A percentile compares a stretch with the other conserved stretches of the same genome.
Evolutionary conservation across 2,113 vertebrate genomes (phyloP).

Genomic region (Rhynchopsitta pachyrhyncha): DNA sequence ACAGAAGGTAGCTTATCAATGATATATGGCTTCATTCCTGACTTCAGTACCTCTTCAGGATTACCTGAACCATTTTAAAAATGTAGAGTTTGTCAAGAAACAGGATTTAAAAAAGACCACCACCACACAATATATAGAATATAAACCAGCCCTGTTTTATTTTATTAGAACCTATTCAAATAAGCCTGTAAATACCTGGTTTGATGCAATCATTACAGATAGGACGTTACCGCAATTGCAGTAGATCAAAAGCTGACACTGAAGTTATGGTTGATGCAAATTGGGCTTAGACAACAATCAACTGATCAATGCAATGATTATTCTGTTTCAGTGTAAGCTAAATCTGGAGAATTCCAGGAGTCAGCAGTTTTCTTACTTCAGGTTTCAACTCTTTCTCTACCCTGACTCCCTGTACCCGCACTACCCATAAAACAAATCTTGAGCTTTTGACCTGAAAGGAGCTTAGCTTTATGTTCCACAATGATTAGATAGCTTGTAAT

Average conservation of each 20-base stretch:
- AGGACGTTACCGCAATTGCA: background rate
- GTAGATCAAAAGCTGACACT: background rate
- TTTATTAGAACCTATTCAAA: background rate
- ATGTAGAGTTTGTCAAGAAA: background rate
- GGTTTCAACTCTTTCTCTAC: background rate
- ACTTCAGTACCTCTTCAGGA: background rate
- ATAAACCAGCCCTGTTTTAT: background rate
- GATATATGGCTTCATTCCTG: background rate
- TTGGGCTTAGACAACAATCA: background rate
- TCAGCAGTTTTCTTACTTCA: background rate
- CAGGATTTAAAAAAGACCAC: background rate
- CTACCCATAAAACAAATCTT: background rate
- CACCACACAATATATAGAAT: background rate
- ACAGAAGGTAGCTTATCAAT: background rate
- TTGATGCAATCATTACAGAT: background rate
- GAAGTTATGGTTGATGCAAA: background rate
- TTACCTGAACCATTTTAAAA: background rate
- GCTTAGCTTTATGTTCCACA: background rate
- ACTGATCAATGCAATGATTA: background rate
- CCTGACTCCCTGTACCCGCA: background rate
- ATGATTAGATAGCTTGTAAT: background rate
- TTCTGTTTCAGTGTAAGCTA: background rate
- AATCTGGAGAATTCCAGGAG: background rate
- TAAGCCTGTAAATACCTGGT: background rate
- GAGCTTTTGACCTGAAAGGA: background rate